phyloP scores from a whole-genome alignment of 2,888 invertebrate genomes.

The Rhingia campestris region DNA sequence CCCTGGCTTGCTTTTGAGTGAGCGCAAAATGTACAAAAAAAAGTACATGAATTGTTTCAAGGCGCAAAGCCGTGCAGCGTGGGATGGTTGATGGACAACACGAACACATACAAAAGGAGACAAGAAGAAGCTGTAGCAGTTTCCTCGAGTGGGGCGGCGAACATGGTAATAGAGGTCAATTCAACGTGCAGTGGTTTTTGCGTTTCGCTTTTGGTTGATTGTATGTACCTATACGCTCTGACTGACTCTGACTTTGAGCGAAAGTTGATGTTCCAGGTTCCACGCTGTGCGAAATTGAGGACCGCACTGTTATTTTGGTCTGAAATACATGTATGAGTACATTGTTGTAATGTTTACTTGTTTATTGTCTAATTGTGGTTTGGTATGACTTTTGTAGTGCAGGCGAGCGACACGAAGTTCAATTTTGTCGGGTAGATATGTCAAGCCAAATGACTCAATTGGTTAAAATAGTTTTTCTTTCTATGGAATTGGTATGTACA shows the following conservation, averaged over 20 bases:
- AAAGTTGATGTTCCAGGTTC: conserved; percentile 23
- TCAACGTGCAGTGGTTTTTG: conserved; percentile 49
- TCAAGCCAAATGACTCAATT: too few relatives aligned
- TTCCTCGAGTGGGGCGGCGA: conserved; percentile 10
- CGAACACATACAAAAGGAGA: background rate
- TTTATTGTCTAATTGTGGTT: conserved; percentile 7
- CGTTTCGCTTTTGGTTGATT: conserved; percentile 7
- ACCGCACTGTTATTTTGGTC: background rate
- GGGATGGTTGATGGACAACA: conserved; percentile 5
- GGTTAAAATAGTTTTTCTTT: too few relatives aligned
- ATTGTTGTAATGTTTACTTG: conserved; percentile 17
- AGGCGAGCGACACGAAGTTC: background rate
- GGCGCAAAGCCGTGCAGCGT: conserved; percentile 19
- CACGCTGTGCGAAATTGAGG: conserved; percentile 14
- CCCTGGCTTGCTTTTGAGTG: conserved; percentile 19
- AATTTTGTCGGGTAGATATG: too few relatives aligned
- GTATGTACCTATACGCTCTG: conserved; percentile 7
- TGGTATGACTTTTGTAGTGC: background rate
- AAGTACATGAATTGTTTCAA: conserved; percentile 24
- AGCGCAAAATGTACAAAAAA: conserved; percentile 1
- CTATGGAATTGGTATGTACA: too few relatives aligned
- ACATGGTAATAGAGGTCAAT: conserved; percentile 58
- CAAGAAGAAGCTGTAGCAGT: background rate
- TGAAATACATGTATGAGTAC: too few relatives aligned
- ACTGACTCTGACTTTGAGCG: conserved; percentile 44